Conservation (phyloP, 1,140 invertebrate species). For the Papilio glaucus region DNA sequence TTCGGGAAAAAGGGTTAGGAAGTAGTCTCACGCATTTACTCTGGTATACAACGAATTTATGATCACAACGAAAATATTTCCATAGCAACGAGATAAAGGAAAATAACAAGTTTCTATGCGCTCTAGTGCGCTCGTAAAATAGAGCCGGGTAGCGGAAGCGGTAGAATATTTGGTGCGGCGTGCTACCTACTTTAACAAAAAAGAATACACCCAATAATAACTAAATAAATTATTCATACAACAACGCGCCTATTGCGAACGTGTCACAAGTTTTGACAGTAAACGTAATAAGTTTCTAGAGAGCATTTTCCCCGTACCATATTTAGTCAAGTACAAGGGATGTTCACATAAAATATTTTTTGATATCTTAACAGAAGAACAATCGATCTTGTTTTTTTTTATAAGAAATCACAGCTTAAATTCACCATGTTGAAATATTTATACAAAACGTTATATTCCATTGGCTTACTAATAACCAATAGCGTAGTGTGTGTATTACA, state of each 20-base stretch:
- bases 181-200: constrained; percentile 37
- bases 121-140: constrained; percentile 13
- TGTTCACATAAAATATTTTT: neutral
- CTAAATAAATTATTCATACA: constrained; percentile 68
- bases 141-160: neutral
- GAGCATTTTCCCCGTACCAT: constrained; percentile 21
- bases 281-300: constrained; percentile 47
- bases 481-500: neutral
- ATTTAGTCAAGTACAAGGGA: neutral
- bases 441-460: too few species aligned
- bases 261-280: constrained; percentile 61
- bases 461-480: neutral
- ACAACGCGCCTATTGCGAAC: constrained; percentile 49
- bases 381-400: neutral
- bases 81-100: constrained; percentile 20
- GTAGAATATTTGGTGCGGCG: neutral
- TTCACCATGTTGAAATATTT: too few species aligned
- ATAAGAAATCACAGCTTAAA: too few species aligned
- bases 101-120: constrained; percentile 10
- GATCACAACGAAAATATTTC: constrained; percentile 19
- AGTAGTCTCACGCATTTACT: constrained; percentile 1
- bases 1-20: neutral
- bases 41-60: constrained; percentile 18
- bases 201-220: constrained; percentile 62
- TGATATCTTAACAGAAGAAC: neutral